phyloP scores from a whole-genome alignment of 1,140 invertebrate genomes.

The Cardiocondyla obscurior region DNA sequence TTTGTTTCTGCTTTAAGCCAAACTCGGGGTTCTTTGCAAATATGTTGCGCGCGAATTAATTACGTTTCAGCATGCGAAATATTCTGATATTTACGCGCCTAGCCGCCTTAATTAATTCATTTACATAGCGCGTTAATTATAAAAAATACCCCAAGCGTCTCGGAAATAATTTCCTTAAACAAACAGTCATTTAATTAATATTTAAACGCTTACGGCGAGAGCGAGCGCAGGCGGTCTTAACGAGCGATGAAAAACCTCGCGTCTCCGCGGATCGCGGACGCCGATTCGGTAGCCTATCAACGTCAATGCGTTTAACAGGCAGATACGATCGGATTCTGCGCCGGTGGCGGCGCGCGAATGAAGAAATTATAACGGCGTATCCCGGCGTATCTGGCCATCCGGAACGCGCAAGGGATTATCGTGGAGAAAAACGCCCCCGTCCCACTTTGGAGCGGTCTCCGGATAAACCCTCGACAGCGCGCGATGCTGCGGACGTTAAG shows the following conservation, averaged over 20 bases:
- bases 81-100: neutral
- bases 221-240: too few species aligned
- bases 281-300: constrained; percentile 19
- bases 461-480: constrained; percentile 32
- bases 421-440: constrained; percentile 22
- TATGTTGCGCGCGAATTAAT: constrained; percentile 7
- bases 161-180: constrained; percentile 5
- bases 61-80: neutral
- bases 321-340: constrained; percentile 8
- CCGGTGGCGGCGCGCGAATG: constrained; percentile 15
- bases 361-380: constrained; percentile 43
- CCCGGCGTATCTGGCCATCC: neutral
- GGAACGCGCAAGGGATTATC: constrained; percentile 22
- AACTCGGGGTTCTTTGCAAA: neutral
- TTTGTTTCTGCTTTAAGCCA: neutral
- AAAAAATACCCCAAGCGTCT: neutral
- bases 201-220: neutral
- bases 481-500: constrained; percentile 44
- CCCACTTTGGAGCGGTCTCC: neutral
- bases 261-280: neutral
- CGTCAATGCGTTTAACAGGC: constrained; percentile 11
- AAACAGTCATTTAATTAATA: neutral
- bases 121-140: constrained; percentile 2
- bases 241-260: neutral
- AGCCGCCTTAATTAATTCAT: neutral